These are phyloP conservation scores for Drosophila ustulata DNA, from an alignment of 2,888 invertebrate genomes.

Conservation along the genomic window DNA sequence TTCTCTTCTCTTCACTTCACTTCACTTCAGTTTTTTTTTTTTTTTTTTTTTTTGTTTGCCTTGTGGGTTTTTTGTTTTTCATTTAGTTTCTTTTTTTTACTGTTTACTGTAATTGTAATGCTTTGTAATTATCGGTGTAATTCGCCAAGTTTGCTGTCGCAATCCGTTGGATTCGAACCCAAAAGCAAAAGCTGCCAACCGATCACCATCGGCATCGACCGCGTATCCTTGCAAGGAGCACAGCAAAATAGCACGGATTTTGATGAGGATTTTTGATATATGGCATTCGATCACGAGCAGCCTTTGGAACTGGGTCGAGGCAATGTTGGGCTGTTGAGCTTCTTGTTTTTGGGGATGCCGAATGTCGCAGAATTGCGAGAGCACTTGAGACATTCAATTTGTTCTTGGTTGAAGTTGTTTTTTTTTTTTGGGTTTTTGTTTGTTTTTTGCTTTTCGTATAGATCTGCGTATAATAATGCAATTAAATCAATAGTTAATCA, in stretches of 20 bases:
- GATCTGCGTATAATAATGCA: conserved; percentile 41
- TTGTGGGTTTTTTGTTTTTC: neutral
- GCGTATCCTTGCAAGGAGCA: neutral
- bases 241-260: conserved; percentile 8
- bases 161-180: conserved; percentile 4
- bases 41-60: conserved; percentile 14
- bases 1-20: conserved; percentile 9
- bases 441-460: conserved; percentile 32
- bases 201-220: neutral
- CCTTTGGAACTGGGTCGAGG: neutral
- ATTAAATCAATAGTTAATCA: conserved; percentile 67
- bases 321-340: neutral
- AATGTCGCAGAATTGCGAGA: neutral
- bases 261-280: conserved; percentile 16
- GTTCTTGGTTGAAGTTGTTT: conserved; percentile 40
- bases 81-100: conserved; percentile 8
- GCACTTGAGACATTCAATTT: conserved; percentile 32
- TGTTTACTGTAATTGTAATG: conserved; percentile 24
- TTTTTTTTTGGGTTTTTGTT: conserved; percentile 28
- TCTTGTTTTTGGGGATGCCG: neutral
- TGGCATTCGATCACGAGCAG: conserved; percentile 38
- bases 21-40: conserved; percentile 10
- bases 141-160: conserved; percentile 21
- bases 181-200: neutral
- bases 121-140: conserved; percentile 35